phyloP scores from a whole-genome alignment of 2,888 invertebrate genomes.

The Lumbricus terrestris region DNA sequence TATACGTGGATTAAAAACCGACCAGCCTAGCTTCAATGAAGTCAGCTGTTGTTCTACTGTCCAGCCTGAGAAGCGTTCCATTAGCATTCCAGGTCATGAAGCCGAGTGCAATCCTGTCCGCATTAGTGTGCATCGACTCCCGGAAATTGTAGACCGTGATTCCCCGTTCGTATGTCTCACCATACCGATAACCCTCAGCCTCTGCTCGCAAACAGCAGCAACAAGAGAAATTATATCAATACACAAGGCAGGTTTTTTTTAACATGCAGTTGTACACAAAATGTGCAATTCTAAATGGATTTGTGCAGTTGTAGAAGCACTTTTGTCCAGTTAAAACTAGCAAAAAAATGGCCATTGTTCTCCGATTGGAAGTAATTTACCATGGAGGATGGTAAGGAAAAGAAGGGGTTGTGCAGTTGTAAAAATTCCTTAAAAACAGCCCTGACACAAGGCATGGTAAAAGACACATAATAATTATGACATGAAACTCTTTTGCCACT shows the following conservation, averaged over 20 bases:
- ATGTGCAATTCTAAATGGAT: no score
- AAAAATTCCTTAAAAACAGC: no score
- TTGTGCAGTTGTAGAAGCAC: no score
- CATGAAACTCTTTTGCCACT: not conserved
- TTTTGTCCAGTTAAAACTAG: no score
- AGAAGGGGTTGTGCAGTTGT: no score
- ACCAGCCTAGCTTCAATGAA: slow-evolving; percentile 54
- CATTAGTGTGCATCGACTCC: slow-evolving; percentile 37
- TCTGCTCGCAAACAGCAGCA: slow-evolving; percentile 39
- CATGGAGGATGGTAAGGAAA: no score
- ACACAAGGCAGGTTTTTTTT: no score
- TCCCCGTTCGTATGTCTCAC: slow-evolving; percentile 42
- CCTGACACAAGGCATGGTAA: not conserved
- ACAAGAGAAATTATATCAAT: no score
- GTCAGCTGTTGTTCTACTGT: slow-evolving; percentile 45
- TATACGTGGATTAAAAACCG: slow-evolving; percentile 34
- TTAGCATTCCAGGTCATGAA: slow-evolving; percentile 54
- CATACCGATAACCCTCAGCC: slow-evolving; percentile 48
- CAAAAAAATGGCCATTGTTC: no score
- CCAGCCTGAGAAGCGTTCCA: slow-evolving; percentile 49
- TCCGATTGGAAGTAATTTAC: no score
- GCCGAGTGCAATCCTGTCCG: slow-evolving; percentile 52
- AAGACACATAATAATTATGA: no score
- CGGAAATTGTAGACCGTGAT: slow-evolving; percentile 45
- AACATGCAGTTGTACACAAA: no score